A percentile compares a stretch with the other conserved stretches of the same genome.
These are phyloP conservation scores for Gorilla gorilla DNA, from an alignment of 2,113 vertebrate species.

Conservation along the genomic window DNA sequence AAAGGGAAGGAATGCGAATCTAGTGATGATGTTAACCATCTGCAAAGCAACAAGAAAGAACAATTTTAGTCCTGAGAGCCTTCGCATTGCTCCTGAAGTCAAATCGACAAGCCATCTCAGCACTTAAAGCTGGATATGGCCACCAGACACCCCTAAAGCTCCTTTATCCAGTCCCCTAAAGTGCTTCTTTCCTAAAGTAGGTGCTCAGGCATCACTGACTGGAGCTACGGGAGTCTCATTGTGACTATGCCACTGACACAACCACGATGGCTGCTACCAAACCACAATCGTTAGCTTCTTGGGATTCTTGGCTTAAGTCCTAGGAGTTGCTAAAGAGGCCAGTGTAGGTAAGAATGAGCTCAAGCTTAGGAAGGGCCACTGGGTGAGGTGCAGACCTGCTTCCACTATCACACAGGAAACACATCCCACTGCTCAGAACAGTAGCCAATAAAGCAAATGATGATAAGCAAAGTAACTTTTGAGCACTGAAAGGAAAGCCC, in stretches of 20 bases:
- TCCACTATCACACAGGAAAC: neutral
- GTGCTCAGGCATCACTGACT: neutral
- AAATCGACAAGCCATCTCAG: neutral
- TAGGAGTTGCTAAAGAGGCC: neutral
- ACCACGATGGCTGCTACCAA: neutral
- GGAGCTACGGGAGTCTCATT: fast-evolving
- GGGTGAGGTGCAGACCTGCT: neutral
- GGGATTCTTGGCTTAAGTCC: neutral
- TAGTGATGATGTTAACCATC: neutral
- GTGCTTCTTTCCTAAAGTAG: neutral
- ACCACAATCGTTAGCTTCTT: neutral
- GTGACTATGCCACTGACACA: neutral
- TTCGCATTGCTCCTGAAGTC: neutral
- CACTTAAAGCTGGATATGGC: neutral
- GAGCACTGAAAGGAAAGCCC: neutral
- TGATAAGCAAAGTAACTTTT: neutral
- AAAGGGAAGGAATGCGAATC: neutral
- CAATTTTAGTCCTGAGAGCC: neutral
- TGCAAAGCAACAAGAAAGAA: neutral
- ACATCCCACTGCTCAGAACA: neutral
- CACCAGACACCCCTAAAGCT: neutral
- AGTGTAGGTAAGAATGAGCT: neutral
- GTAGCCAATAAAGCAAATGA: neutral
- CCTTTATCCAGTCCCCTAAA: neutral
- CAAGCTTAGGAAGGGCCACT: neutral